phyloP scores from a whole-genome alignment of 2,888 invertebrate species.

The Andrena marginata region DNA sequence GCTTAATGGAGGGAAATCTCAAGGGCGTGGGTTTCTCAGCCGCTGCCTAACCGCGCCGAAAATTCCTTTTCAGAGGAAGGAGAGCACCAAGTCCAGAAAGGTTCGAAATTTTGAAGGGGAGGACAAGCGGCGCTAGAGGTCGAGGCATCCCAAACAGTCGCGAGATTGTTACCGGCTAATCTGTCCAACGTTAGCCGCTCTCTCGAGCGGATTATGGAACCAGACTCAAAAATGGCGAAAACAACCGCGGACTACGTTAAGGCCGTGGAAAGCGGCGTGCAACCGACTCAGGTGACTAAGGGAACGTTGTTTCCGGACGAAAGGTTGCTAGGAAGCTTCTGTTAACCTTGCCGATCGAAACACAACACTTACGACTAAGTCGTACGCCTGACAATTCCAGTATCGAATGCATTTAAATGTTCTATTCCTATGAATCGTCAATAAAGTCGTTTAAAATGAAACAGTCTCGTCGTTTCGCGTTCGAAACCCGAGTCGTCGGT shows the following conservation, averaged over 20 bases:
- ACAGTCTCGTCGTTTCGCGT: background rate
- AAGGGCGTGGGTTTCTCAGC: background rate
- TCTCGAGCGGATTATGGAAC: conserved; percentile 33
- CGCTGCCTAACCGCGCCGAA: background rate
- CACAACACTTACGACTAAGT: no score
- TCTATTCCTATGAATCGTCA: background rate
- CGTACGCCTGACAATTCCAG: no score
- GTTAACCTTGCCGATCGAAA: background rate
- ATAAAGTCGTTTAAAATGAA: background rate
- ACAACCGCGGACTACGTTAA: conserved; percentile 78
- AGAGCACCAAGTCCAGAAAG: background rate
- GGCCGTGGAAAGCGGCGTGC: conserved; percentile 79
- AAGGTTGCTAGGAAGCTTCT: background rate
- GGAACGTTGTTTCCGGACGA: background rate
- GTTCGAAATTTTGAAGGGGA: background rate
- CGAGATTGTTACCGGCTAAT: background rate
- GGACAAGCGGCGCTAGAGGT: background rate
- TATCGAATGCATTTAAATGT: background rate
- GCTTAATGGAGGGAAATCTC: background rate
- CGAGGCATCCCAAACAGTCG: background rate
- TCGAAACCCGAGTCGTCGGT: background rate
- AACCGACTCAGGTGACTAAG: conserved; percentile 79
- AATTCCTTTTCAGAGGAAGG: conserved; percentile 15
- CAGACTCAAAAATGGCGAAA: conserved; percentile 53
- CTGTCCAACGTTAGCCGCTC: background rate